Conservation (phyloP, 2,113 vertebrate genomes). For the Neopipo cinnamomea region DNA sequence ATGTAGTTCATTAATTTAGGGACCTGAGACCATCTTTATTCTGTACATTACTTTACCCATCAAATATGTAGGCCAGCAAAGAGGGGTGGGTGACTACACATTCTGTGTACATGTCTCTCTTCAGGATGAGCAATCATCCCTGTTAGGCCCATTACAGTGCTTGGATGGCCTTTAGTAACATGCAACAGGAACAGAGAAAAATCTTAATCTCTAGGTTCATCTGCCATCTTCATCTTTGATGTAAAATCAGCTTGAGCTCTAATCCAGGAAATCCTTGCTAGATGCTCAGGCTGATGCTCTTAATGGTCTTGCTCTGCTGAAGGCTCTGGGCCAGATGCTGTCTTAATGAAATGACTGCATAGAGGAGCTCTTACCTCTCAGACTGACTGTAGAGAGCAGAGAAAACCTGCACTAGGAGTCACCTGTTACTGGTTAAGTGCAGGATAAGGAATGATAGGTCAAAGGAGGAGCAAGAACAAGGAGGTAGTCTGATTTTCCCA, state of each 20-base stretch:
- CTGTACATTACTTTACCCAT: neutral
- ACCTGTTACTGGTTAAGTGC: neutral
- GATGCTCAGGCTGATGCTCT: neutral
- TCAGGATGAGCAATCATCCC: neutral
- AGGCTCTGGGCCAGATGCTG: neutral
- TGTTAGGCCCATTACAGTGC: neutral
- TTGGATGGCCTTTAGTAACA: neutral
- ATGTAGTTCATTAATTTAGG: neutral
- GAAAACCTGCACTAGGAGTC: neutral
- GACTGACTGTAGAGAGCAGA: neutral
- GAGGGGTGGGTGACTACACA: neutral
- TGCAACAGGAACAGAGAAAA: neutral
- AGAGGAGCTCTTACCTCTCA: neutral
- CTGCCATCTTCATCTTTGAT: neutral
- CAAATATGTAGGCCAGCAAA: neutral
- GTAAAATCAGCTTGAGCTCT: neutral
- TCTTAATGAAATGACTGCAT: neutral
- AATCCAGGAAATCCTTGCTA: conserved; percentile 24
- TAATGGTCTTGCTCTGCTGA: neutral
- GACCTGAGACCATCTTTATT: neutral
- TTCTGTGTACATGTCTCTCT: neutral
- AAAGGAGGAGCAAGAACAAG: neutral
- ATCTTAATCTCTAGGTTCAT: neutral
- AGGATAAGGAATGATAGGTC: neutral
- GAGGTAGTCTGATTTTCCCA: neutral